Base-by-base conservation (phyloP, 2,888 invertebrate species). In the Eupithecia dodoneata region DNA sequence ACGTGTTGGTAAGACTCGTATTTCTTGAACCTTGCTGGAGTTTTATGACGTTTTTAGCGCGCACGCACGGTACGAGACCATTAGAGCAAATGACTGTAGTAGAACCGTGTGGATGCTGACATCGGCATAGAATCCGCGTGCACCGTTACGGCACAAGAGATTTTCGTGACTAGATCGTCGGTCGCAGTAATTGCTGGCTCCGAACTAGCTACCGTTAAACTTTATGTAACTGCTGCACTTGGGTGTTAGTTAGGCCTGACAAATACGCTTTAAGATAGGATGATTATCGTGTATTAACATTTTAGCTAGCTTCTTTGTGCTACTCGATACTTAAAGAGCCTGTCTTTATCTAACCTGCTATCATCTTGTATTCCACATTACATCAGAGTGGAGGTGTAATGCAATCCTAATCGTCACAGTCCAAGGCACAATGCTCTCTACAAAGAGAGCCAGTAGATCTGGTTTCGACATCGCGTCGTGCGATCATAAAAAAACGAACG, bases 21-120 rank as follows among this genome's bases (percentile, higher is more conserved):
- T 85, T 72, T 81, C 76, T 65, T 79, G 77, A 71, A 72, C 70
- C 74, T 41, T 63, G 79, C 76, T 65, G 63, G 73, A 75, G 75
- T 80, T 78, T 81, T 81, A 81, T 77, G 73, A 74, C 78, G 73
- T 83, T 85, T 82, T 82, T 76, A 77, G 76, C 76, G 77, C 76
- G 70, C 77, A 76, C 78, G 81, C 82, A 86, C 85, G 85, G 83
- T 66, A 78, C 71, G 85, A 86, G 87, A 87, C 89, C 90, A 90
- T 92, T 92, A 92, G 87, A 89, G 88, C 83, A 91, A 92, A 92
- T 91, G 87, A 89, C 86, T 89, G 87, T 85, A 89, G 85, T 88
- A 84, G 84, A 73, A 59, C 86, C 87, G 85, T 80, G 83, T 83
- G 83, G 85, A 82, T 83, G 87, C 90, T 89, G 89, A 91, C 89